Evolutionary conservation across 2,113 vertebrate genomes (phyloP).

Genomic region (Tragulus kanchil): DNA sequence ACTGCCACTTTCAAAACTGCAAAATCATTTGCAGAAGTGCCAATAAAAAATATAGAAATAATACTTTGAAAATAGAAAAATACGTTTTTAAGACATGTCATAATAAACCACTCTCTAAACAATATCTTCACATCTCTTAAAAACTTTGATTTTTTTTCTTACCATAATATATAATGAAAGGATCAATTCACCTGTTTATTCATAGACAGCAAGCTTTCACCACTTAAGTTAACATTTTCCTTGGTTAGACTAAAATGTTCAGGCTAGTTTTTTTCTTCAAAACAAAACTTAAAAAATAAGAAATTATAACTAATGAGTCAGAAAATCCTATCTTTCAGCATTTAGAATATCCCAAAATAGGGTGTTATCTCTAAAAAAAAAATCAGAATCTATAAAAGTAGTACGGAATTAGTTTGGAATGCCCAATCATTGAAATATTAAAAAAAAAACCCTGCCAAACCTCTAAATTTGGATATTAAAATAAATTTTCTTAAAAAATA

Average conservation of each 20-base stretch:
- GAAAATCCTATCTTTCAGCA: conserved; percentile 37
- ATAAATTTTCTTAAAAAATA: conserved; percentile 58
- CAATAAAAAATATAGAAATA: conserved; percentile 75
- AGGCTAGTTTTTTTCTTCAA: conserved; percentile 47
- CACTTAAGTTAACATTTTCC: conserved; percentile 39
- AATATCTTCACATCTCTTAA: conserved; percentile 52
- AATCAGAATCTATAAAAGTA: conserved; percentile 34
- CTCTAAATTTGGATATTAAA: conserved; percentile 66
- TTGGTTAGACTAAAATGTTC: conserved; percentile 59
- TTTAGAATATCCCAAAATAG: conserved; percentile 50
- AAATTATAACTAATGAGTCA: neutral
- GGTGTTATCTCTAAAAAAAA: conserved; percentile 42
- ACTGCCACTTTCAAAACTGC: conserved; percentile 49
- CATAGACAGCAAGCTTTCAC: conserved; percentile 37
- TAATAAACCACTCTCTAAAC: conserved; percentile 78
- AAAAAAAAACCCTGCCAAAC: conserved; percentile 22
- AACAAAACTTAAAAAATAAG: conserved; percentile 40
- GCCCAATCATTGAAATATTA: conserved; percentile 37
- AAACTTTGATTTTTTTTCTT: conserved; percentile 46
- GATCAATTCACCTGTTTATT: conserved; percentile 5
- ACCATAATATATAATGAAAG: conserved; percentile 39
- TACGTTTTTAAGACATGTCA: conserved; percentile 72
- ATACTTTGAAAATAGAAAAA: conserved; percentile 80
- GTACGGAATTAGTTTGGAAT: conserved; percentile 40
- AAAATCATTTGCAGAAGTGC: conserved; percentile 58